Conservation (phyloP, 2,113 vertebrate genomes). For the Saimiri boliviensis region DNA sequence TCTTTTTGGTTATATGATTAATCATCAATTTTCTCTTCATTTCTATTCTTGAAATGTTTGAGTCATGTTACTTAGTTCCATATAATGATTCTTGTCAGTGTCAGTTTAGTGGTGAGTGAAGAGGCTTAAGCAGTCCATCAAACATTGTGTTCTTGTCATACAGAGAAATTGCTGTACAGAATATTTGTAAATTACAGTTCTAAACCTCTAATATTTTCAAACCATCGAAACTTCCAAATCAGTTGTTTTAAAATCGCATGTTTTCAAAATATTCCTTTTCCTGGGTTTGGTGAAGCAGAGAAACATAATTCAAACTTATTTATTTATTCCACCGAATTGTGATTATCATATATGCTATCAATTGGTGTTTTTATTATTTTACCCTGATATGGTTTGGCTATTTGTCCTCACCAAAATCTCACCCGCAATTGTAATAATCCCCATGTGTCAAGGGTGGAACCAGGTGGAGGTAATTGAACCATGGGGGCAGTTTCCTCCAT, state of each 20-base stretch:
- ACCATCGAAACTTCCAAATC: background rate
- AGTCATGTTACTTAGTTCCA: background rate
- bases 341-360: background rate
- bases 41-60: constrained; percentile 23
- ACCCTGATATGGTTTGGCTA: background rate
- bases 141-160: constrained; percentile 37
- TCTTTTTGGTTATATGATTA: constrained; percentile 30
- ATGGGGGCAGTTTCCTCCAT: no score
- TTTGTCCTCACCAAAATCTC: no score
- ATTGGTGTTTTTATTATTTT: background rate
- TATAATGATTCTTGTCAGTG: constrained; percentile 54
- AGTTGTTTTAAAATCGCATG: background rate
- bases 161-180: background rate
- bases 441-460: no score
- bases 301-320: background rate
- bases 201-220: constrained; percentile 32
- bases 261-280: background rate
- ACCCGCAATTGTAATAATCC: no score
- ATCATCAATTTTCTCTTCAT: constrained; percentile 43
- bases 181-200: background rate
- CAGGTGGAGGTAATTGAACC: no score
- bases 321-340: background rate
- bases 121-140: constrained; percentile 48
- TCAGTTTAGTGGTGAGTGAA: constrained; percentile 47
- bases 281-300: background rate